Evolutionary conservation across 2,797 vertebrate species (phyloP).

Genomic region (Atherinosoma microstoma): DNA sequence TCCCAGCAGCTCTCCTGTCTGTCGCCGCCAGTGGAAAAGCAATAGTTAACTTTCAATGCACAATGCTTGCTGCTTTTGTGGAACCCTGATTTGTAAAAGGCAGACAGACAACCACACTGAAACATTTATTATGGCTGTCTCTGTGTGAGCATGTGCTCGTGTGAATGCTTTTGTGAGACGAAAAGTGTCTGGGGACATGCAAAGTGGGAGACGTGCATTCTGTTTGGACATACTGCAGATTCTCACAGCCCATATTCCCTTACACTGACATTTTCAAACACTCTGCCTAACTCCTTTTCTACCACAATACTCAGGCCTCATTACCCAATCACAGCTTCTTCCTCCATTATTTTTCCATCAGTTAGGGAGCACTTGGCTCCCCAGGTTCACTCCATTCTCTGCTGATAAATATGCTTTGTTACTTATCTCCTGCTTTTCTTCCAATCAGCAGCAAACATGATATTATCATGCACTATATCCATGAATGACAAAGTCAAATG

Average conservation of each 20-base stretch:
- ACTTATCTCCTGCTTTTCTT: constrained; percentile 44
- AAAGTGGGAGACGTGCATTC: constrained; percentile 84
- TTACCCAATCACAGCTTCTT: constrained; percentile 66
- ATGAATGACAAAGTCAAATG: constrained; percentile 23
- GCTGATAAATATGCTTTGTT: constrained; percentile 42
- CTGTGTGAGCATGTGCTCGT: constrained; percentile 57
- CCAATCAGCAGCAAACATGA: constrained; percentile 47
- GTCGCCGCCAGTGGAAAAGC: constrained; percentile 45
- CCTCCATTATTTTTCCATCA: constrained; percentile 61
- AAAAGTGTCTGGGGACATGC: constrained; percentile 75
- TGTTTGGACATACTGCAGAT: constrained; percentile 82
- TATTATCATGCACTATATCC: constrained; percentile 39
- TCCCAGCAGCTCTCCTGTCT: constrained; percentile 32
- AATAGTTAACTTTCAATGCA: constrained; percentile 32
- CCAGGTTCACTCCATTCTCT: constrained; percentile 40
- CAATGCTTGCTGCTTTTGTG: constrained; percentile 17
- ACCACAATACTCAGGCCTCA: constrained; percentile 55
- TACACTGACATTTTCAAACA: constrained; percentile 59
- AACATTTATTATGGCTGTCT: constrained; percentile 40
- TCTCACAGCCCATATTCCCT: constrained; percentile 68
- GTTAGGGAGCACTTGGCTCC: constrained; percentile 50
- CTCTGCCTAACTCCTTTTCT: constrained; percentile 48
- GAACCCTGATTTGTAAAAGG: constrained; percentile 40
- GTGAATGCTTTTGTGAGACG: constrained; percentile 62
- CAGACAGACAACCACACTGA: constrained; percentile 49